Conservation (phyloP, 2,797 vertebrate species). For the Melanotaenia maccullochi region DNA sequence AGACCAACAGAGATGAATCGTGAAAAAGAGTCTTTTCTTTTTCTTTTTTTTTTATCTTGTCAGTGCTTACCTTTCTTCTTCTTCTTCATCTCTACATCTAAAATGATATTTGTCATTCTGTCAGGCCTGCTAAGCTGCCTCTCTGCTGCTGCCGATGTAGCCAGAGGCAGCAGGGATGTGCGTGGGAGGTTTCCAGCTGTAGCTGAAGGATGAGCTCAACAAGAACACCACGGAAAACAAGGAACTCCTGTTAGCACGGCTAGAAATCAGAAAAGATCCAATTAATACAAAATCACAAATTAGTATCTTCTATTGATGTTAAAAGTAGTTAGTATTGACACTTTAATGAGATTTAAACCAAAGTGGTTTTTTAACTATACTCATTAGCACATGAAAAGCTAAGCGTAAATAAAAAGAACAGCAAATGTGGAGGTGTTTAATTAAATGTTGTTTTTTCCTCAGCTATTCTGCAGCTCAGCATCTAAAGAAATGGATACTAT, state of each 20-base stretch:
- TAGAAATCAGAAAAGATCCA: background rate
- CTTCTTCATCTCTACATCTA: background rate
- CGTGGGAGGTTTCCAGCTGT: constrained; percentile 3
- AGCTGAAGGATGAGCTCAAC: background rate
- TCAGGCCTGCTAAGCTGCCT: background rate
- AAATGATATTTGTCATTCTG: background rate
- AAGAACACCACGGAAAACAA: background rate
- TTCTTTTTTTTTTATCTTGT: background rate
- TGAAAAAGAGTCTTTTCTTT: background rate
- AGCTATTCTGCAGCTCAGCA: too few relatives aligned
- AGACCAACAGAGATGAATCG: background rate
- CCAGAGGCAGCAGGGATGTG: constrained; percentile 1
- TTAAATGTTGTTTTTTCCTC: background rate
- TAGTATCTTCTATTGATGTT: background rate
- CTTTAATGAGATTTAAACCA: background rate
- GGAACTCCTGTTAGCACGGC: background rate
- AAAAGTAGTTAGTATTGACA: background rate
- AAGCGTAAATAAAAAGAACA: background rate
- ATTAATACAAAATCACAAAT: background rate
- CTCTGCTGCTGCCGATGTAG: background rate
- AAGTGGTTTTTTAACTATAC: background rate
- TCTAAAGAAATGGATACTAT: background rate
- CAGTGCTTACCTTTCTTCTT: background rate
- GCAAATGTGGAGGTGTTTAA: background rate
- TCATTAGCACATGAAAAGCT: background rate